Evolutionary conservation across 2,797 vertebrate genomes (phyloP).

Genomic region (Erethizon dorsatum): DNA sequence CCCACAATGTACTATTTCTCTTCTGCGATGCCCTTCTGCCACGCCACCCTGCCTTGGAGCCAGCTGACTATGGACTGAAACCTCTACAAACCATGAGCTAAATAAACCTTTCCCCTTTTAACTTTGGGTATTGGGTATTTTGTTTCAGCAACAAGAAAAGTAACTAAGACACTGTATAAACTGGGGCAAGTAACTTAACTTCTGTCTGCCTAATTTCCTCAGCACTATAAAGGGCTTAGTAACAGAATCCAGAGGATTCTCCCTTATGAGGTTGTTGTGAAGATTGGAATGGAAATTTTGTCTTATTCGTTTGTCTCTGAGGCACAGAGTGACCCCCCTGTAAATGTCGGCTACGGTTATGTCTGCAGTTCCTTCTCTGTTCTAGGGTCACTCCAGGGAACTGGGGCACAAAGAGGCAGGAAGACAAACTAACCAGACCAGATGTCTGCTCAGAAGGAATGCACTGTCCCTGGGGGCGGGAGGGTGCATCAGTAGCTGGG

Average conservation of each 20-base stretch:
- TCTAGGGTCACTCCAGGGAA: background rate
- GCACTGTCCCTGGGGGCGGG: accelerated
- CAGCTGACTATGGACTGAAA: background rate
- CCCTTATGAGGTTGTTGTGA: background rate
- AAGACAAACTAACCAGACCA: constrained; percentile 9
- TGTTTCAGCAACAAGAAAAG: background rate
- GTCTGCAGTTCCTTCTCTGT: background rate
- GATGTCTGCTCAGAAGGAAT: background rate
- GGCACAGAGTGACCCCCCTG: background rate
- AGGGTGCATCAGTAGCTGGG: background rate
- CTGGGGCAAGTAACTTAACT: background rate
- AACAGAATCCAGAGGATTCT: background rate
- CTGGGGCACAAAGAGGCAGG: background rate
- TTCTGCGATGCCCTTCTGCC: background rate
- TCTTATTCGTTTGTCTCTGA: background rate
- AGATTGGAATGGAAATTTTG: background rate
- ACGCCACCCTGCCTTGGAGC: background rate
- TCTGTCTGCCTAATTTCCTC: constrained; percentile 18
- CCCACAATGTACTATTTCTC: background rate
- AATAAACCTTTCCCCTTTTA: background rate
- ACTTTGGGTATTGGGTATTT: background rate
- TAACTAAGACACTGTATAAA: background rate
- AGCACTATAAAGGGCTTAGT: background rate
- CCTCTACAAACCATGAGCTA: background rate
- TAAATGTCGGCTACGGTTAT: background rate